Evolutionary conservation across 64 coral and sea anemone species (phyloP), one percentile per base, ranked within the genome.

Genomic region (Montipora cactus): DNA sequence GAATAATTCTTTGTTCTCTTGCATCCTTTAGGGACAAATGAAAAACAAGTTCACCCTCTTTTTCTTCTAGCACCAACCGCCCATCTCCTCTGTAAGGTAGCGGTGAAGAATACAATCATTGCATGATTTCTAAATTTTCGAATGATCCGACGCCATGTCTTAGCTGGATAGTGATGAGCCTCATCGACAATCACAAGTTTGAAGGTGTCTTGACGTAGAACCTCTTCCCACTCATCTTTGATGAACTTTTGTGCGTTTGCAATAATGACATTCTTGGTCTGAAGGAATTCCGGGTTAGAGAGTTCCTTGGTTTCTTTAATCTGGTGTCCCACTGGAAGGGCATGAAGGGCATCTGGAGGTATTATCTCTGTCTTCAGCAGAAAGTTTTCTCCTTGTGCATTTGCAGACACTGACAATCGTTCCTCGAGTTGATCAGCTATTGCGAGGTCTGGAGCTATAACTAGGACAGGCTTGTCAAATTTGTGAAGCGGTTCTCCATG

Each of bases 161-260:
- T 4, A 44, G 92, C 78, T 0, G 84, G 84, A 19, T 81, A 18
- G 11, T 94, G 84, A 51, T 94, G 85, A 2, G 92, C 92, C 47
- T 89, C 92, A 21, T 88, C 92, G 7, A 94, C 68, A 73, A 94
- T 80, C 8, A 94, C 77, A 44, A 94, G 85, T 53, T 70, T 23
- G 64, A 94, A 94, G 16, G 82, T 13, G 48, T 94, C 59, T 48
- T 83, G 9, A 2, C 15, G 28, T 8, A 94, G 78, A 0, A 0
- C 5, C 3, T 77, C 8, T 89, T 37, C 74, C 93, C 93, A 94
- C 8, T 3, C 16, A 2, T 12, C 21, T 1, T 55, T 10, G 6
- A 64, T 49, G 49, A 90, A 89, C 73, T 84, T 94, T 3, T 89
- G 87, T 7, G 78, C 87, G 28, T 94, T 94, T 1, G 87, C 73